phyloP scores from a whole-genome alignment of 53 echinoderm and acorn worm genomes.

The Apostichopus leukothele region DNA sequence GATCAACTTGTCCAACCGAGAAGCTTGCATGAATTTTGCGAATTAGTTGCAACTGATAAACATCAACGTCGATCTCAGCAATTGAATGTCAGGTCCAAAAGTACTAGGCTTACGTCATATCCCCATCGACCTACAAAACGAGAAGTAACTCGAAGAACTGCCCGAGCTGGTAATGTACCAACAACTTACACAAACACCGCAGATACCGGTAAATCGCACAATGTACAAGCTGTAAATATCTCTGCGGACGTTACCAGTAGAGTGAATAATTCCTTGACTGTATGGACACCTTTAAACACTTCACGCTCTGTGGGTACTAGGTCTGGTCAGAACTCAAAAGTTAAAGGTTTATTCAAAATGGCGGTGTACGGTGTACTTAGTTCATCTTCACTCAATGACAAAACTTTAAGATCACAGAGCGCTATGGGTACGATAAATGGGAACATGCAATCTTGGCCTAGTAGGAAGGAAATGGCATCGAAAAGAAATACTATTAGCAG shows the following conservation, averaged over 20 bases:
- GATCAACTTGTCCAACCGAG: conserved; percentile 26
- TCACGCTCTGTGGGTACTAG: background rate
- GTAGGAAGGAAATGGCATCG: background rate
- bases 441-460: background rate
- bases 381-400: background rate
- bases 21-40: conserved; percentile 5
- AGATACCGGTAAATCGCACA: too few relatives aligned
- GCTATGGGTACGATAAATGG: background rate
- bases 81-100: background rate
- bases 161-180: background rate
- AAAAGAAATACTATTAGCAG: background rate
- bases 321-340: background rate
- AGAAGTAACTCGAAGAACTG: background rate
- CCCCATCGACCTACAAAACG: background rate
- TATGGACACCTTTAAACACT: background rate
- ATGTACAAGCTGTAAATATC: too few relatives aligned
- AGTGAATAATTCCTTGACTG: too few relatives aligned
- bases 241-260: too few relatives aligned
- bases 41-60: conserved; percentile 6
- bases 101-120: background rate
- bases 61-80: background rate
- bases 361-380: conserved; percentile 24
- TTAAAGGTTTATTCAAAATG: conserved; percentile 10
- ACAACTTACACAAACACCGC: background rate
- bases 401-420: background rate